phyloP scores from a whole-genome alignment of 2,888 invertebrate species.

The Athripsodes cinereus region DNA sequence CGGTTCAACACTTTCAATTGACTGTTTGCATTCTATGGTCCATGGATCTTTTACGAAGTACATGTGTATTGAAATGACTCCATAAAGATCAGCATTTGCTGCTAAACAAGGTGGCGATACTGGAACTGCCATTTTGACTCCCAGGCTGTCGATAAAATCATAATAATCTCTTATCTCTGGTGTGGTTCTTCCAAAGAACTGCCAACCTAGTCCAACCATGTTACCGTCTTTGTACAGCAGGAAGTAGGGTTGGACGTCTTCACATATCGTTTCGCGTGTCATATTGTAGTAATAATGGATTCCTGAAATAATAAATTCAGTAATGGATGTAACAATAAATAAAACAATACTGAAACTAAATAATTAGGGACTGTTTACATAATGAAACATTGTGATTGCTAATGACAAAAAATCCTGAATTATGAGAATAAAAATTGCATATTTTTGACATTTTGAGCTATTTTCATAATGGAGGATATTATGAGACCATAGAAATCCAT shows the following conservation, averaged over 20 bases:
- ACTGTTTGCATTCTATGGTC: constrained; percentile 22
- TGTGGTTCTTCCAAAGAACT: constrained; percentile 23
- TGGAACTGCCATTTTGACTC: constrained; percentile 23
- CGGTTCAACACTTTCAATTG: constrained; percentile 23
- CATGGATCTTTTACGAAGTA: constrained; percentile 28
- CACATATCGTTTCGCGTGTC: constrained; percentile 20
- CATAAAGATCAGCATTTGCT: constrained; percentile 21
- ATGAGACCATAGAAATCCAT: too few relatives aligned
- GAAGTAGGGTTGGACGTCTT: constrained; percentile 26
- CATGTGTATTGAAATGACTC: constrained; percentile 28
- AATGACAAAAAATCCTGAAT: too few relatives aligned
- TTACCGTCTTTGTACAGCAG: constrained; percentile 22
- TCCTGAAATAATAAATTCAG: constrained; percentile 18
- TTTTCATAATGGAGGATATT: too few relatives aligned
- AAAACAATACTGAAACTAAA: too few relatives aligned
- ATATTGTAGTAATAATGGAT: constrained; percentile 29
- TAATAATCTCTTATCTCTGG: constrained; percentile 23
- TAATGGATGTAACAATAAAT: too few relatives aligned
- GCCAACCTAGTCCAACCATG: constrained; percentile 27
- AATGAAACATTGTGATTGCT: too few relatives aligned
- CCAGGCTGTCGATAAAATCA: constrained; percentile 21
- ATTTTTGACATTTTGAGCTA: too few relatives aligned
- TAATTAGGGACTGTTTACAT: too few relatives aligned
- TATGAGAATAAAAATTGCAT: too few relatives aligned
- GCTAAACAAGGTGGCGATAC: constrained; percentile 25